Conservation (phyloP, 2,888 invertebrate species). For the Eristalis pertinax region DNA sequence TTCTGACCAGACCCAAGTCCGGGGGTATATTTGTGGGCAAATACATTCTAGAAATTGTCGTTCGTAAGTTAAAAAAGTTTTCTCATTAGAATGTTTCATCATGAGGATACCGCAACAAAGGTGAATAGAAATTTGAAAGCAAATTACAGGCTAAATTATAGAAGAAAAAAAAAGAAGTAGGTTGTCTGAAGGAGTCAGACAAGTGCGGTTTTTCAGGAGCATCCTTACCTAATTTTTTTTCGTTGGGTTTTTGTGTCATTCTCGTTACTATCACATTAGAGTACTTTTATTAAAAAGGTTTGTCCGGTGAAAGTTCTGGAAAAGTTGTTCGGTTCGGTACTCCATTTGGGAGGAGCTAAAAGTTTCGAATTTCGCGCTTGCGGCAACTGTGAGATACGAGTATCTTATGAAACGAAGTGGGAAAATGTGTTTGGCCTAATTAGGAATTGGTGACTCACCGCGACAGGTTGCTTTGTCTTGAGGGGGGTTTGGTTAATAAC, state of each 20-base stretch:
- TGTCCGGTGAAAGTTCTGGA: neutral
- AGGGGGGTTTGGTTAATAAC: neutral
- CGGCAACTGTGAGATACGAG: neutral
- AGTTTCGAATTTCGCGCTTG: conserved; percentile 2
- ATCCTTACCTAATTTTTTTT: neutral
- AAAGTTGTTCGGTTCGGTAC: neutral
- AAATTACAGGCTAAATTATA: conserved; percentile 14
- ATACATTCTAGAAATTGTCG: conserved; percentile 32
- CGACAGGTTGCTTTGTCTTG: neutral
- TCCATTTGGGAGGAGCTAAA: neutral
- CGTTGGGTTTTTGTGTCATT: neutral
- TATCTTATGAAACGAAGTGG: neutral
- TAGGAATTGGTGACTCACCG: neutral
- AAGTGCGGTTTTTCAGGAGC: neutral
- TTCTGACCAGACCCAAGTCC: conserved; percentile 8
- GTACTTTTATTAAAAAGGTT: conserved; percentile 17
- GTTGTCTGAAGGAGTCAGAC: neutral
- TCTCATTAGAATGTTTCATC: conserved; percentile 55
- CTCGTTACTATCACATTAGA: conserved; percentile 8
- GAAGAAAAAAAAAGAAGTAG: neutral
- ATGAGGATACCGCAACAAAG: conserved; percentile 44
- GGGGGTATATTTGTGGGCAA: conserved; percentile 13
- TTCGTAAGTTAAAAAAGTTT: conserved; percentile 47
- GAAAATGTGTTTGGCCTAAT: neutral
- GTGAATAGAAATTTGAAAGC: conserved; percentile 31